Evolutionary conservation across 2,113 vertebrate genomes (phyloP), one percentile per base, ranked within the genome.

Genomic region (Rhinoderma darwinii): DNA sequence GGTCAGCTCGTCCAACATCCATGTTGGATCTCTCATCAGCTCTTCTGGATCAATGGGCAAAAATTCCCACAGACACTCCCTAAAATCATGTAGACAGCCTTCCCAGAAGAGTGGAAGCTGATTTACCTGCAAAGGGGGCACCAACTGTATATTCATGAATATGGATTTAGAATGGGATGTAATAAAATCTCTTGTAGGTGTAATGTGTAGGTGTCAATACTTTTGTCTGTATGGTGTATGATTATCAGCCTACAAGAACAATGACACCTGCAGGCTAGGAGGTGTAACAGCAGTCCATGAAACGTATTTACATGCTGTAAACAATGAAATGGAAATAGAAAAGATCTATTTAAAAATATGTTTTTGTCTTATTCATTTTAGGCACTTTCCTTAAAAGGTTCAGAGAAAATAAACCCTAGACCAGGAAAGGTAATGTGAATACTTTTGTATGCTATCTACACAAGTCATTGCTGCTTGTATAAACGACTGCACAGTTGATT

Each of bases 341-440:
- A n/a, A 59, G 32, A 68, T 18, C 5, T 35, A 70, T 37, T 70
- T 37, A 35, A 9, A 70, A 25, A 25, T 41, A 41, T 77, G 3
- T 76, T 35, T 63, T 54, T 32, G 10, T 32, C 18, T 17, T 35
- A 10, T 56, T 79, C 1, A 77, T 92, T 54, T 81, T 88, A 95
- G 94, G 79, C 87, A 27, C 88, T 94, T 86, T 89, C 92, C 93
- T 91, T 92, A 89, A 93, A 89, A 4, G 39, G 89, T 41, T 91
- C 91, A 76, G 90, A 83, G 90, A 96, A 95, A 93, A 95, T 96
- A 90, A 97, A 99, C 89, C 96, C 95, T 88, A 94, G 97, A 88
- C 97, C 97, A 87, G 97, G 97, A 87, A 99, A 98, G 95, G 97
- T 98, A 94, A 88, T 90, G 51, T 61, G 56, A 73, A 20, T 0